Evolutionary conservation across 2,888 invertebrate species (phyloP).

Genomic region (Epiblema foenella): DNA sequence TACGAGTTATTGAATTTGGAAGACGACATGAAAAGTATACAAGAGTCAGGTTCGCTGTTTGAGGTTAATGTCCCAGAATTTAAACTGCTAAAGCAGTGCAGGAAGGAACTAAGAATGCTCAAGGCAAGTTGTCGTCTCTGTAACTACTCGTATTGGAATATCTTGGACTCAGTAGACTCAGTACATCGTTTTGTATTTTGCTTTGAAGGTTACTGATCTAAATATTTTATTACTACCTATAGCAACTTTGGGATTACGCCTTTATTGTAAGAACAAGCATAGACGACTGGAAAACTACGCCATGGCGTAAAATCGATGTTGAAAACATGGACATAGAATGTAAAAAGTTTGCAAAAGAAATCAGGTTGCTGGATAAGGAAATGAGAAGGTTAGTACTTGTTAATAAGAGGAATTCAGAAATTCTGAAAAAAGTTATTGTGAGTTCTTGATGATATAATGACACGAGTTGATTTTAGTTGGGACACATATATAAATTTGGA

Average conservation of each 20-base stretch:
- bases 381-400: conserved; percentile 87
- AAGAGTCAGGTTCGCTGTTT: conserved; percentile 95
- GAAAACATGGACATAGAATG: conserved; percentile 99
- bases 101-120: conserved; percentile 94
- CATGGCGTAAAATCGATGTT: conserved; percentile 98
- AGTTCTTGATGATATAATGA: neutral
- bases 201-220: neutral
- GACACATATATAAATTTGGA: conserved; percentile 95
- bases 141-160: no score
- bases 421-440: neutral
- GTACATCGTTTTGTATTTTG: neutral
- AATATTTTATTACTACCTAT: conserved; percentile 38
- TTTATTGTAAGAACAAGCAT: conserved; percentile 95
- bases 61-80: conserved; percentile 98
- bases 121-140: conserved; percentile 86
- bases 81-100: conserved; percentile 95
- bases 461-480: conserved; percentile 85
- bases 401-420: neutral
- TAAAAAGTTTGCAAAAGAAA: conserved; percentile 98
- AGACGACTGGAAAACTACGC: conserved; percentile 98
- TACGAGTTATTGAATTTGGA: conserved; percentile 92
- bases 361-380: conserved; percentile 96
- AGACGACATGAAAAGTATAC: conserved; percentile 93
- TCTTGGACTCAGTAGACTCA: neutral
- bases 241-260: conserved; percentile 98